These are phyloP conservation scores for Rallus crepitans DNA, from an alignment of 2,797 vertebrate genomes.

Conservation along the genomic window DNA sequence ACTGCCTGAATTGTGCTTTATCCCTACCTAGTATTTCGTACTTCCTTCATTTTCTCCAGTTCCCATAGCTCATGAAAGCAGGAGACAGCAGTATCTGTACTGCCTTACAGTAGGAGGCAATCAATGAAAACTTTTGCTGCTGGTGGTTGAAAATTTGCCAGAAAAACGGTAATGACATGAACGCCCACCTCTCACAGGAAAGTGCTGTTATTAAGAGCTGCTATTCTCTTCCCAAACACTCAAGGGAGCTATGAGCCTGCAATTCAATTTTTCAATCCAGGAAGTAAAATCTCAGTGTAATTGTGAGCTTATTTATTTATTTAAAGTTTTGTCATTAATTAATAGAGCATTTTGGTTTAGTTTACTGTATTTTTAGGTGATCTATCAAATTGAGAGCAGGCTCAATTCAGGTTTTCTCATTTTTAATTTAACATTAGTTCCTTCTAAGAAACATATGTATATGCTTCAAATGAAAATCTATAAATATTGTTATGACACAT, in stretches of 20 bases:
- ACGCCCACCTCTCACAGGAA: background rate
- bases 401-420: background rate
- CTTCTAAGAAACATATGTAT: background rate
- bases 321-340: background rate
- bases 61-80: background rate
- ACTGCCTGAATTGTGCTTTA: background rate
- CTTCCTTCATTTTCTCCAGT: background rate
- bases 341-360: background rate
- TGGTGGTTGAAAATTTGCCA: conserved; percentile 53
- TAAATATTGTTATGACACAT: background rate
- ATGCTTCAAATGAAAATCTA: background rate
- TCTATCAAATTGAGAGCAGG: background rate
- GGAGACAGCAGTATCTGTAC: background rate
- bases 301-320: background rate
- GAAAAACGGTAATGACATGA: conserved; percentile 13
- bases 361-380: background rate
- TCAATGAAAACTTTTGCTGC: conserved; percentile 48
- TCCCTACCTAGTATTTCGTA: background rate
- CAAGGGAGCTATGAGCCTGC: conserved; percentile 66
- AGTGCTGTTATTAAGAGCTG: conserved; percentile 53
- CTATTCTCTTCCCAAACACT: conserved; percentile 68
- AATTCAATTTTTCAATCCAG: conserved; percentile 47
- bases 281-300: conserved; percentile 19
- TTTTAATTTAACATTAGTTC: background rate
- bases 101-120: conserved; percentile 11